Conservation (phyloP, 2,888 invertebrate genomes). For the Cybosia mesomella region DNA sequence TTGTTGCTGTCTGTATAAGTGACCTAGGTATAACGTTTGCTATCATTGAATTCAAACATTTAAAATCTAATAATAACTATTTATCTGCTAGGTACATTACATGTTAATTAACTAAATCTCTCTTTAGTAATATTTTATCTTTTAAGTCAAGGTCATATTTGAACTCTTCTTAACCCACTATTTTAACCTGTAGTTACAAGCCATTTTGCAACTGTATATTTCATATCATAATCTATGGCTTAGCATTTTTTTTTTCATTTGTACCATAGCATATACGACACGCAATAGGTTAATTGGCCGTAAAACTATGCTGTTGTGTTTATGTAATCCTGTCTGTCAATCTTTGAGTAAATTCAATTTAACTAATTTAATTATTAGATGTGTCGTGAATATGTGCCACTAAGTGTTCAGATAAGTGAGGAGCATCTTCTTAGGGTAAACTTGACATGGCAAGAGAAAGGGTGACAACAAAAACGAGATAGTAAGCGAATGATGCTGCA, state of each 20-base stretch:
- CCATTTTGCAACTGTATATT: slow-evolving; percentile 50
- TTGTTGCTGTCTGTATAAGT: background rate
- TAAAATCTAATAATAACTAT: background rate
- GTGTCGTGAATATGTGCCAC: background rate
- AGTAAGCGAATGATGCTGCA: background rate
- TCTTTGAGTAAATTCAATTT: slow-evolving; percentile 12
- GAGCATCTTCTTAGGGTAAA: background rate
- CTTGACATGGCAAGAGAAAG: slow-evolving; percentile 18
- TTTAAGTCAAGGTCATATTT: background rate
- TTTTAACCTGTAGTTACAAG: background rate
- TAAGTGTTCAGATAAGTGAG: background rate
- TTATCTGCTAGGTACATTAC: background rate
- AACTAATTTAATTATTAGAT: slow-evolving; percentile 5
- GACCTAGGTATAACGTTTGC: background rate
- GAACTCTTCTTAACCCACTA: background rate
- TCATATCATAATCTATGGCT: background rate
- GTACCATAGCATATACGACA: slow-evolving; percentile 25
- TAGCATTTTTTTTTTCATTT: slow-evolving; percentile 27
- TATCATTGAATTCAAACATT: background rate
- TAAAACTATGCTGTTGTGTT: slow-evolving; percentile 9
- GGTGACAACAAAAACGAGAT: background rate
- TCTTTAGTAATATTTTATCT: background rate
- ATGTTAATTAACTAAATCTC: background rate
- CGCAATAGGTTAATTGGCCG: slow-evolving; percentile 48
- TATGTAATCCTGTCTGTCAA: slow-evolving; percentile 11